Percentiles rank a stretch among this genome's conserved stretches.
phyloP scores from a whole-genome alignment of 1,140 invertebrate genomes.

The Solenopsis invicta region DNA sequence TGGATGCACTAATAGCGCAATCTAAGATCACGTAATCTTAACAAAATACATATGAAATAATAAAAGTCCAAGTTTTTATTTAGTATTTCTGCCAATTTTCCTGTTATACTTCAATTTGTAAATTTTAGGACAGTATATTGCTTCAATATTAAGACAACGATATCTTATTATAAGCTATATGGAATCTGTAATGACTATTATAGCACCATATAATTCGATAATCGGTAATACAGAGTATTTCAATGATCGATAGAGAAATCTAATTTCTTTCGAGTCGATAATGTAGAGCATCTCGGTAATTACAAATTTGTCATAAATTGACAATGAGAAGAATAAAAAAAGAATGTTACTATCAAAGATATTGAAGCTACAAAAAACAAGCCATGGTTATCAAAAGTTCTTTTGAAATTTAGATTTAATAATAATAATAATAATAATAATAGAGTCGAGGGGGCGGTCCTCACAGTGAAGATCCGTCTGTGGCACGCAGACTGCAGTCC shows the following conservation, averaged over 20 bases:
- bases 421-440: too few relatives aligned
- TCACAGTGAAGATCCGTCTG: too few relatives aligned
- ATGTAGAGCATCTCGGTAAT: not conserved
- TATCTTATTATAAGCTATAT: not conserved
- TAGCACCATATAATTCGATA: not conserved
- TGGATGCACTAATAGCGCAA: constrained; percentile 1
- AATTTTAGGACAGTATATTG: not conserved
- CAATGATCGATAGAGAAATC: not conserved
- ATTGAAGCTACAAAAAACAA: not conserved
- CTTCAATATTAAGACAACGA: too few relatives aligned
- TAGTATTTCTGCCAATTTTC: not conserved
- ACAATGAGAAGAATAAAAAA: not conserved
- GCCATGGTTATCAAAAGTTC: not conserved
- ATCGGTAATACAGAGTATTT: constrained; percentile 19
- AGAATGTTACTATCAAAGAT: not conserved
- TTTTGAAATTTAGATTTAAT: not conserved
- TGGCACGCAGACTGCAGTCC: too few relatives aligned
- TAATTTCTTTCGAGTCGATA: not conserved
- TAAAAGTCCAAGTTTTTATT: constrained; percentile 23
- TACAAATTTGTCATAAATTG: not conserved
- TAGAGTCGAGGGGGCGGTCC: too few relatives aligned
- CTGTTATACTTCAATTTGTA: not conserved
- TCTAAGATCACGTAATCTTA: constrained; percentile 3
- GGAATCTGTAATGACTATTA: not conserved
- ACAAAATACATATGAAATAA: constrained; percentile 21